Evolutionary conservation across 2,888 invertebrate genomes (phyloP).

Genomic region (Drosophila kuntzei): DNA sequence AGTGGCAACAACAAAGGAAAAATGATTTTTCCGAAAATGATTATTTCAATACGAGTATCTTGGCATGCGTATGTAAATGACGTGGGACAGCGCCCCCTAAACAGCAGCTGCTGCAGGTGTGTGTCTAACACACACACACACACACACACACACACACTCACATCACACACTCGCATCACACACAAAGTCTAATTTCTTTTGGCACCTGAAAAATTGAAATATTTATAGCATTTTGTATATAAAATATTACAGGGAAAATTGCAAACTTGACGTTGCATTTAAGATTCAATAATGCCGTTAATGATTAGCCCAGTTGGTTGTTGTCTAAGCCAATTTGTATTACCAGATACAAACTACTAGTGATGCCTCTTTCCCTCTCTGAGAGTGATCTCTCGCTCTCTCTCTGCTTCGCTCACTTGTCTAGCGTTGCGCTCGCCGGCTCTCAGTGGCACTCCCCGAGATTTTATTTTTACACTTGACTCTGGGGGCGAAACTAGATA

Average conservation of each 20-base stretch:
- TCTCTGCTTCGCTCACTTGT: conserved; percentile 39
- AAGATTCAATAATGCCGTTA: conserved; percentile 65
- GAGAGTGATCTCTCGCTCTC: conserved; percentile 8
- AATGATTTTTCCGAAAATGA: conserved; percentile 46
- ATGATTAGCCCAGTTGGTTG: conserved; percentile 63
- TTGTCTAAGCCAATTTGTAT: conserved; percentile 55
- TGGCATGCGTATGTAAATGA: conserved; percentile 49
- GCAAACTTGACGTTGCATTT: conserved; percentile 59
- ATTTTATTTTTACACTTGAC: conserved; percentile 80
- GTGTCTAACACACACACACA: conserved; percentile 33
- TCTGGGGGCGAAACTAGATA: conserved; percentile 79
- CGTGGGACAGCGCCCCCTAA: conserved; percentile 35
- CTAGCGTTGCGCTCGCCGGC: conserved; percentile 18
- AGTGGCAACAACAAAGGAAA: conserved; percentile 46
- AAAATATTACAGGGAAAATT: conserved; percentile 53
- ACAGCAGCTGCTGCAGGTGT: conserved; percentile 62
- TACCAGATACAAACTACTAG: conserved; percentile 4
- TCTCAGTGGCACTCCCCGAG: conserved; percentile 55
- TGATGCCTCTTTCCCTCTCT: conserved; percentile 2
- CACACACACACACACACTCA: conserved; percentile 6
- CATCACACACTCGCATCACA: conserved; percentile 5
- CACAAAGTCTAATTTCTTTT: conserved; percentile 24
- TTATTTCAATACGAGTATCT: conserved; percentile 36
- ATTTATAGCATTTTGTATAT: conserved; percentile 43
- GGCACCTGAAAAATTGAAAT: conserved; percentile 60